Conservation (phyloP, 2,888 invertebrate species). For the Eledona agricola region DNA sequence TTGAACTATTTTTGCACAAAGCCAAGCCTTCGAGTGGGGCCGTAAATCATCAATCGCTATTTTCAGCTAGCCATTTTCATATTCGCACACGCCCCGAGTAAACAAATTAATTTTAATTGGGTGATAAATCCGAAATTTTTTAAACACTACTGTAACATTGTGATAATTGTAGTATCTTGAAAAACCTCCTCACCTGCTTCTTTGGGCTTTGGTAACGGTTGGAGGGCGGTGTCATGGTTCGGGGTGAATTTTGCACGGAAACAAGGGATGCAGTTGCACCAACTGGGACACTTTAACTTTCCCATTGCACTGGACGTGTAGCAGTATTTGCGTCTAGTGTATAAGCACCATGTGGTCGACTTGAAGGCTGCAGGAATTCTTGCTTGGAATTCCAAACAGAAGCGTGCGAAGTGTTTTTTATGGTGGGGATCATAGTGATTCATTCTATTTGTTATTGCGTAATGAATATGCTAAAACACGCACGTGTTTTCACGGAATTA, state of each 20-base stretch:
- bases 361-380: constrained; percentile 5
- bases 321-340: too few species aligned
- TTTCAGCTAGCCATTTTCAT: constrained; percentile 16
- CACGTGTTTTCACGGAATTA: too few species aligned
- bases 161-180: too few species aligned
- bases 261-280: constrained; percentile 55
- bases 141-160: too few species aligned
- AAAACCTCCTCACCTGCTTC: constrained; percentile 83
- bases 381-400: constrained; percentile 10
- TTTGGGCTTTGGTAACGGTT: constrained; percentile 66
- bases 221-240: constrained; percentile 52
- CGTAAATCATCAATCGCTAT: constrained; percentile 20
- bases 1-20: too few species aligned
- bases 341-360: constrained; percentile 7
- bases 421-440: constrained; percentile 12
- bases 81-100: constrained; percentile 8
- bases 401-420: constrained; percentile 12
- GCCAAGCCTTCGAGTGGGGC: constrained; percentile 14
- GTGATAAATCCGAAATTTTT: neutral
- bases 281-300: constrained; percentile 40
- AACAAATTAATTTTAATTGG: constrained; percentile 20
- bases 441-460: constrained; percentile 1
- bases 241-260: constrained; percentile 60
- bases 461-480: too few species aligned
- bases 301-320: constrained; percentile 53